These are phyloP conservation scores for Serinus canaria DNA, from an alignment of 2,113 vertebrate genomes.

Conservation along the genomic window DNA sequence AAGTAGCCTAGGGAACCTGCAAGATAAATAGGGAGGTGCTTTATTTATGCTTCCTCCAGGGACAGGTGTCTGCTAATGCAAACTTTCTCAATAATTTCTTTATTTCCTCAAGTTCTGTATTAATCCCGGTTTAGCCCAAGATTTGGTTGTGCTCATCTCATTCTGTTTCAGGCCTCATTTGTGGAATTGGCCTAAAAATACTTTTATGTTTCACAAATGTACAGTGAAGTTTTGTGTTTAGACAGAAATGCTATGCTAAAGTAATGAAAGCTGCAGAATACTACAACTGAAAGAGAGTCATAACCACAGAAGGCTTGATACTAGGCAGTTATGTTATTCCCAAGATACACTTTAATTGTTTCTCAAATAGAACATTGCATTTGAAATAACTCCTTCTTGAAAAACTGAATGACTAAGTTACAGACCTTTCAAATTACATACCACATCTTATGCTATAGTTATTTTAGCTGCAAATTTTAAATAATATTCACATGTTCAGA, in stretches of 20 bases:
- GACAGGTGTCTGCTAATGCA: neutral
- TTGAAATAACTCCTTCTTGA: neutral
- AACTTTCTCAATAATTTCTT: neutral
- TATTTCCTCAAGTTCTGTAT: neutral
- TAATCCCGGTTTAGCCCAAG: neutral
- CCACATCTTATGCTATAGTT: neutral
- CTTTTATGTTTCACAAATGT: neutral
- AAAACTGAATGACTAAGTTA: neutral
- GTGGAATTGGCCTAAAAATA: neutral
- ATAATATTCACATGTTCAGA: neutral
- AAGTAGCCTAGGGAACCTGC: neutral
- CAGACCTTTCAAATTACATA: neutral
- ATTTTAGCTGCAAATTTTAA: neutral
- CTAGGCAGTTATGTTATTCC: neutral
- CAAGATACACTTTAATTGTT: neutral
- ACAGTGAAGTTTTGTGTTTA: neutral
- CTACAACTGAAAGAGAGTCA: neutral
- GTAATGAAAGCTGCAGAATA: neutral
- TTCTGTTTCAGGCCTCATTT: neutral
- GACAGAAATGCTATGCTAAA: neutral
- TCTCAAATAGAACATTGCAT: neutral
- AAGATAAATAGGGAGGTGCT: neutral
- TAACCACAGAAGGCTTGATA: neutral
- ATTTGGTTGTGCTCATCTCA: neutral
- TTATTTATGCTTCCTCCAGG: neutral